These are phyloP conservation scores for Zapus hudsonius DNA, from an alignment of 2,113 vertebrate genomes.

Conservation along the genomic window DNA sequence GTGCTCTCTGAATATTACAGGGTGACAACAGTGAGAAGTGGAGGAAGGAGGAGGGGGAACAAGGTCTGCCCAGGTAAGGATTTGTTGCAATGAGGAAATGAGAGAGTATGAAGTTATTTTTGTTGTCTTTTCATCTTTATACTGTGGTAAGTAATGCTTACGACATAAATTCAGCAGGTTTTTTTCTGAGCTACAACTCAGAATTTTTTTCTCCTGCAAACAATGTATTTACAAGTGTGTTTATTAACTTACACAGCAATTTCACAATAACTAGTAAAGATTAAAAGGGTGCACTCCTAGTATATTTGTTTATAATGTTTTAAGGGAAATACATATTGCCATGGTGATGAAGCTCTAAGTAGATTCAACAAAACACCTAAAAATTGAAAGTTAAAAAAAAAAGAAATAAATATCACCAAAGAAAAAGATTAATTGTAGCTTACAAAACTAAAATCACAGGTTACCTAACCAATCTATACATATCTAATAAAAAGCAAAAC, in stretches of 20 bases:
- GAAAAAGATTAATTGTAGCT: slow-evolving; percentile 87
- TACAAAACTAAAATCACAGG: slow-evolving; percentile 84
- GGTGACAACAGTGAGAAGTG: slow-evolving; percentile 71
- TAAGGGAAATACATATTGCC: slow-evolving; percentile 82
- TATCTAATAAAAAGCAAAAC: slow-evolving; percentile 86
- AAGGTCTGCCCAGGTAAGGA: slow-evolving; percentile 64
- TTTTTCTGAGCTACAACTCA: slow-evolving; percentile 80
- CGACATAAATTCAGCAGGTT: slow-evolving; percentile 75
- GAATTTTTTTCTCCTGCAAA: slow-evolving; percentile 82
- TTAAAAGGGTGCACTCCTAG: slow-evolving; percentile 86
- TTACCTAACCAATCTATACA: slow-evolving; percentile 87
- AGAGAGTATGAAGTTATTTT: slow-evolving; percentile 72
- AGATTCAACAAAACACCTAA: slow-evolving; percentile 79
- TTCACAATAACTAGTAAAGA: slow-evolving; percentile 88
- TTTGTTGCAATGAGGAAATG: slow-evolving; percentile 73
- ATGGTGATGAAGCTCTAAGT: slow-evolving; percentile 82
- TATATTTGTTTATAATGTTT: slow-evolving; percentile 78
- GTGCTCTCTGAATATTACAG: slow-evolving; percentile 66
- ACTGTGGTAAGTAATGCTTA: slow-evolving; percentile 75
- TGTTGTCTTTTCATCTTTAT: slow-evolving; percentile 77
- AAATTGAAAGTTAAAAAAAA: slow-evolving; percentile 72
- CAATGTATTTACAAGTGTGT: slow-evolving; percentile 88
- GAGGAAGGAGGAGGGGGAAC: slow-evolving; percentile 44
- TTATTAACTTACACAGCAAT: slow-evolving; percentile 87
- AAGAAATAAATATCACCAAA: slow-evolving; percentile 94